Base-by-base conservation (phyloP, 1,140 invertebrate species). In the Sogatella furcifera region DNA sequence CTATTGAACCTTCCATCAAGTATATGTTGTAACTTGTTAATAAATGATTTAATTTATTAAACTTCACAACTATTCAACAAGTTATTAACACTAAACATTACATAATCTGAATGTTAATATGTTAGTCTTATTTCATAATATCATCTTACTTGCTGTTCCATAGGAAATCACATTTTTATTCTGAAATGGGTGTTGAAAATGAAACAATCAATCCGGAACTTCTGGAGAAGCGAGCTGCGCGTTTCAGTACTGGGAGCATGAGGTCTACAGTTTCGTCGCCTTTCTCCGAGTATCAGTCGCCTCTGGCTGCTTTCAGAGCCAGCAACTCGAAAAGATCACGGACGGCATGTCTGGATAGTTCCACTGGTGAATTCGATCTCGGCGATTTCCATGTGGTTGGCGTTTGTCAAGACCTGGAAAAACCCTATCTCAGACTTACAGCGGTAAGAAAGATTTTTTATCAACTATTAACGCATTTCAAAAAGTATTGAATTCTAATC, bases 401-500 rank as follows among this genome's bases (percentile, higher is more conserved):
- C 28, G 93, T 90, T 1, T 96, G 90, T 76, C 81, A 80, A 71
- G 88, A 96, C 73, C 75, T 98, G 64, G 95, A 98, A 73, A 98
- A 98, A 72, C 88, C 85, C 46, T 98, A 97, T 74, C 80, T 98
- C 49, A 80, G 96, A 68, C 81, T 98, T 5, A 98, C 96, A 31
- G 89, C 84, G 52, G 85, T 59, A 15, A 59, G 52, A 58, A n/a
- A 10, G 6, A 24, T 31, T 9, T 59, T 49, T 55, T 4, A 52
- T 31, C 17, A 31, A 31, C 24, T 28, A 28, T 28, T 28, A 28
- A 4, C 6, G 24, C n/a, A n/a, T n/a, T n/a, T n/a, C n/a, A n/a
- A n/a, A n/a, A n/a, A n/a, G n/a, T n/a, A 28, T 28, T 28, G 24
- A 28, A 28, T 6, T 28, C 24, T 4, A 28, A 28, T 28, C 24